A percentile compares a stretch with the other conserved stretches of the same genome.
These are phyloP conservation scores for Noctua comes DNA, from an alignment of 2,888 invertebrate species.

Conservation along the genomic window DNA sequence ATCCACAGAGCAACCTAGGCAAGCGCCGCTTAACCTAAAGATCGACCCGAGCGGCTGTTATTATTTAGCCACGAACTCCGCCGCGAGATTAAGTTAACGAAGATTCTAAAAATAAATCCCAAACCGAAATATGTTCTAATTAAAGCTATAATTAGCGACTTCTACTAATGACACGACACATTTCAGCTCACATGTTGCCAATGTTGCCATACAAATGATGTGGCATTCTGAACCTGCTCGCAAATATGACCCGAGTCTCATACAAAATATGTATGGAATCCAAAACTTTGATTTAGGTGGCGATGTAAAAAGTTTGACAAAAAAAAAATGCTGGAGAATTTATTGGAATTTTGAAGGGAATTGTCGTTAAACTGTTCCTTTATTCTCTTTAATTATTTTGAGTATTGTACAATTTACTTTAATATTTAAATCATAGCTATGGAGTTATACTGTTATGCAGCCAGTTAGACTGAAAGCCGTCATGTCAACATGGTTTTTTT, in stretches of 20 bases:
- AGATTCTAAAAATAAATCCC: conserved; percentile 5
- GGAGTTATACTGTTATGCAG: too few species aligned
- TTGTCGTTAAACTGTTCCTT: background rate
- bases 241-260: conserved; percentile 74
- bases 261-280: conserved; percentile 73
- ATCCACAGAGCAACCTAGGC: background rate
- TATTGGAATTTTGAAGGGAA: conserved; percentile 13
- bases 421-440: background rate
- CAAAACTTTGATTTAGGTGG: conserved; percentile 80
- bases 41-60: background rate
- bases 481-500: background rate
- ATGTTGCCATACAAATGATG: conserved; percentile 78
- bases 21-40: background rate
- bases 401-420: background rate
- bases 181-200: conserved; percentile 54
- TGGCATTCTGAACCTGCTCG: conserved; percentile 77
- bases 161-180: conserved; percentile 56
- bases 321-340: conserved; percentile 24
- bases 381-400: background rate
- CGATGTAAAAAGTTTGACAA: conserved; percentile 32
- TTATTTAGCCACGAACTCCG: background rate
- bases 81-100: conserved; percentile 9
- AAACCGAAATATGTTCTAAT: conserved; percentile 44
- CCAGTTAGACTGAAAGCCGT: background rate
- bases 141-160: conserved; percentile 54